A percentile compares a stretch with the other conserved stretches of the same genome.
These are phyloP conservation scores for Aradophagus sp. DNA, from an alignment of 1,140 invertebrate genomes.

Conservation along the genomic window DNA sequence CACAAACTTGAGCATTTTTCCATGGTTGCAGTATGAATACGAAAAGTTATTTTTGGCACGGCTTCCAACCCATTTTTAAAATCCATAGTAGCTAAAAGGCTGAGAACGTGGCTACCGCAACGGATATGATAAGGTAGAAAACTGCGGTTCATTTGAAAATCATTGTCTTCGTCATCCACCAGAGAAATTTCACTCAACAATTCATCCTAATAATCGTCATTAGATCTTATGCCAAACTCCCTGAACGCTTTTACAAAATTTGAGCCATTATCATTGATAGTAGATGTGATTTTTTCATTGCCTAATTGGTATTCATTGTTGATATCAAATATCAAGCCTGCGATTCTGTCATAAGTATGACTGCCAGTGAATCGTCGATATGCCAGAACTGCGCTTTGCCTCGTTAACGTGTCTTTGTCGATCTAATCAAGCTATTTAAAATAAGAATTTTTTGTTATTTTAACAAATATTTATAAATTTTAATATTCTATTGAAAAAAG, in stretches of 20 bases:
- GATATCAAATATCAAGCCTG: slow-evolving; percentile 7
- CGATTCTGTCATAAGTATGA: slow-evolving; percentile 16
- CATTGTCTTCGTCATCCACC: background rate
- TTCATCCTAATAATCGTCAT: background rate
- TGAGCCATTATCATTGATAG: slow-evolving; percentile 9
- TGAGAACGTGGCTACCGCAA: slow-evolving; percentile 11
- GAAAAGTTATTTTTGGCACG: background rate
- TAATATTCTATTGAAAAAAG: no score
- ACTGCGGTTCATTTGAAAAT: background rate
- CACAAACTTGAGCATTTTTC: slow-evolving; percentile 18
- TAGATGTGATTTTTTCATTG: slow-evolving; percentile 2
- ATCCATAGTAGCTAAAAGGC: slow-evolving; percentile 10
- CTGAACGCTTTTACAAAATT: slow-evolving; percentile 17
- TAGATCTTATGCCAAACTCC: slow-evolving; percentile 1
- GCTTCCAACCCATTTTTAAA: slow-evolving; percentile 2
- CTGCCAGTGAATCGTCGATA: slow-evolving; percentile 2
- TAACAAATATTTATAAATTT: no score
- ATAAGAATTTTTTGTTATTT: slow-evolving; percentile 4
- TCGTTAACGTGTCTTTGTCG: slow-evolving; percentile 5
- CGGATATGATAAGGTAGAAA: slow-evolving; percentile 8
- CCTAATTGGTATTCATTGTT: background rate
- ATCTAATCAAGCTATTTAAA: slow-evolving; percentile 2
- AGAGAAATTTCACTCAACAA: no score
- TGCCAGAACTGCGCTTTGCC: slow-evolving; percentile 13
- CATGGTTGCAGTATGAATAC: slow-evolving; percentile 3